Base-by-base conservation (phyloP, 2,888 invertebrate genomes). In the Drosophila mulleri region DNA sequence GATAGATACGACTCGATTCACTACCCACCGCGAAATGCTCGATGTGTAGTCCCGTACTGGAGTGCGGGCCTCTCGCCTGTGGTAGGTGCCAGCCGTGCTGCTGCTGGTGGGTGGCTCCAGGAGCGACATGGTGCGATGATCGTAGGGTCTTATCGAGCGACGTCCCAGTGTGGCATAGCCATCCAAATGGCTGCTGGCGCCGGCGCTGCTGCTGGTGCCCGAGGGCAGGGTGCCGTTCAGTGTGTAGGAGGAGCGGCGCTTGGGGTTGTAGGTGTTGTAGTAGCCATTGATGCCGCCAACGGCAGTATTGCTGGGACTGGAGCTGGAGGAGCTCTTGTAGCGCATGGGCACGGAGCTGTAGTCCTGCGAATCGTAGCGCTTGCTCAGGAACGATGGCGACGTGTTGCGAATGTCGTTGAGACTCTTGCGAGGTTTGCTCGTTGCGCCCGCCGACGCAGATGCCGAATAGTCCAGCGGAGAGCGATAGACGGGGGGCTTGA, bases 131-230 rank as follows among this genome's bases (percentile, higher is more conserved):
- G 91, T 93, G 39, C 93, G 89, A 66, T 93, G 92, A 73, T 93
- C 92, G 61, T 93, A 93, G 1, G 92, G 86, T 23, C 92, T 88
- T 29, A 91, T 81, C 20, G 90, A 83, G 50, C 92, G 91, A 14
- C 93, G 86, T 2, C 93, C 93, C 37, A 93, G 82, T 1, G 93
- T 93, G 63, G 92, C 93, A 80, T 93, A 93, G 4, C 92, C 90
- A 57, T 92, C 92, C 29, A 92, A 78, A 26, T 90, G 83, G 9
- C 79, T 85, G 39, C 85, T 81, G 3, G 70, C 64, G 9, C 68
- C 77, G 1, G 84, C 70, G 39, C 72, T 68, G 80, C 76, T 69
- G 26, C 70, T 68, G 39, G 73, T 75, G 45, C 73, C 72, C 5
- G 82, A 75, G 1, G 90, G 67, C 66, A 90, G 50, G 5, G 82